phyloP scores from a whole-genome alignment of 2,113 vertebrate genomes.

The Gila orcuttii region DNA sequence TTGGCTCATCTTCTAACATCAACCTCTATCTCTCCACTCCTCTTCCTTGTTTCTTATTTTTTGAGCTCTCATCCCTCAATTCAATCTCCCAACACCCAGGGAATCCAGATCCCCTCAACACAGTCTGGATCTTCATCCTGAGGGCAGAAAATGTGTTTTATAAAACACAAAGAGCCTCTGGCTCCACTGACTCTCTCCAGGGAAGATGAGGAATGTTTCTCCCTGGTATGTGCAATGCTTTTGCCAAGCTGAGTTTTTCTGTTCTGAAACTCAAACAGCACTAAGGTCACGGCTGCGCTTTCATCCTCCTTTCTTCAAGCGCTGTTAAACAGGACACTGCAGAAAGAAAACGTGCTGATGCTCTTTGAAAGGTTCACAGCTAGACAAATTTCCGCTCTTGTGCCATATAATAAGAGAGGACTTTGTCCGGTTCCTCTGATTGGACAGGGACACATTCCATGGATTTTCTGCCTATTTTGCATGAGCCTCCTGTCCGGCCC shows the following conservation, averaged over 20 bases:
- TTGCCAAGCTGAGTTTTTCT: constrained; percentile 5
- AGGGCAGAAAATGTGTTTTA: neutral
- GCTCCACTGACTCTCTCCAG: neutral
- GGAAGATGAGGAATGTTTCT: constrained; percentile 10
- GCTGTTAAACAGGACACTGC: constrained; percentile 5
- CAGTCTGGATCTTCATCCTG: neutral
- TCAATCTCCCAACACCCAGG: constrained; percentile 8
- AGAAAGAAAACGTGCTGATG: neutral
- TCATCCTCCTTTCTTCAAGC: neutral
- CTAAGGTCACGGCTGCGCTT: neutral
- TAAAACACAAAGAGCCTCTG: neutral
- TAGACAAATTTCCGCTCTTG: neutral
- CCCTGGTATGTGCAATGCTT: constrained; percentile 12
- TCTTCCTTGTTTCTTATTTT: neutral
- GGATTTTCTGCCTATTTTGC: constrained; percentile 4
- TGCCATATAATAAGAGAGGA: neutral
- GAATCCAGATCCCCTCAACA: neutral
- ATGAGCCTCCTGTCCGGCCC: neutral
- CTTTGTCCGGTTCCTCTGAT: neutral
- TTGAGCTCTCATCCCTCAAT: neutral
- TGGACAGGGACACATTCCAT: neutral
- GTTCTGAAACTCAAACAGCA: constrained; percentile 2
- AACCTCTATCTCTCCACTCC: neutral
- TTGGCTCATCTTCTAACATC: neutral
- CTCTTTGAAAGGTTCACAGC: constrained; percentile 5